phyloP scores from a whole-genome alignment of 2,888 invertebrate species.

The Dusona sp. region DNA sequence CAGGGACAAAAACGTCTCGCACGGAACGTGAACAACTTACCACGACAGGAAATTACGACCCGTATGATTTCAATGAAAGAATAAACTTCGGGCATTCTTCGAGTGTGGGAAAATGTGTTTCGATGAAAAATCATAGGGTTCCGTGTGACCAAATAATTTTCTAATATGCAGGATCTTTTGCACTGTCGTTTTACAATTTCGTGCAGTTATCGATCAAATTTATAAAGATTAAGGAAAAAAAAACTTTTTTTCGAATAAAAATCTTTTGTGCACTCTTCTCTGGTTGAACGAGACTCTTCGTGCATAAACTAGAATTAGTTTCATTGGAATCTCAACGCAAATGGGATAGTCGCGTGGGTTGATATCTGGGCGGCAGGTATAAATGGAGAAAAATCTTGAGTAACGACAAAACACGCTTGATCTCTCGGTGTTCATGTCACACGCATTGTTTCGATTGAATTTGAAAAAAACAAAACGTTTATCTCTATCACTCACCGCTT shows the following conservation, averaged over 20 bases:
- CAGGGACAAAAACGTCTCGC: slow-evolving; percentile 17
- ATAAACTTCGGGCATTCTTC: not conserved
- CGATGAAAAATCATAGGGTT: not conserved
- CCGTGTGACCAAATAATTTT: not conserved
- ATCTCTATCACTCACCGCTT: not conserved
- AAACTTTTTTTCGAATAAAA: not conserved
- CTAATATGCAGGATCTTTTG: not conserved
- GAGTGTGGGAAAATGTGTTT: slow-evolving; percentile 17
- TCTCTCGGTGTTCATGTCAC: not conserved
- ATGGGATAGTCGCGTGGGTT: slow-evolving; percentile 30
- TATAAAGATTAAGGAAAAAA: not conserved
- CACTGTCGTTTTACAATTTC: not conserved
- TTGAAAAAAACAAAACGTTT: not conserved
- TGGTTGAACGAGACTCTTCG: slow-evolving; percentile 2
- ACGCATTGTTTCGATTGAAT: not conserved
- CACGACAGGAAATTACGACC: slow-evolving; percentile 6
- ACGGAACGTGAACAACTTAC: slow-evolving; percentile 11
- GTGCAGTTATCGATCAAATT: not conserved
- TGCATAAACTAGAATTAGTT: slow-evolving; percentile 2
- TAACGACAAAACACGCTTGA: slow-evolving; percentile 1
- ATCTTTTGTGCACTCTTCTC: not conserved
- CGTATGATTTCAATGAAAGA: not conserved
- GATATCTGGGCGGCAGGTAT: slow-evolving; percentile 14
- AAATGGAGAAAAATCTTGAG: not conserved
- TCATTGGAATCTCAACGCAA: not conserved